Conservation (phyloP, 1,140 invertebrate genomes). For the Thaumatotibia leucotreta region DNA sequence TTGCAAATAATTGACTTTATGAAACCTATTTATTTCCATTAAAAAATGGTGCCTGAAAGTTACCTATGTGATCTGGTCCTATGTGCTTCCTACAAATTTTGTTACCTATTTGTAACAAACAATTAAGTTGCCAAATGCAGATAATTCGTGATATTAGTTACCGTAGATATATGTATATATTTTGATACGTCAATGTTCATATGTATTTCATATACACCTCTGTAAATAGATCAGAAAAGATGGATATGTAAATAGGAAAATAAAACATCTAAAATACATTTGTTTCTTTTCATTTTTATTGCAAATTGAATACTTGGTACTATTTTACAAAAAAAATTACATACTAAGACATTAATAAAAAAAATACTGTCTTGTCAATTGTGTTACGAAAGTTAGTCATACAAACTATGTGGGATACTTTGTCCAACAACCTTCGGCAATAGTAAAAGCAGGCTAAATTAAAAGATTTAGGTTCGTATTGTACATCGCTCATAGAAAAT, state of each 20-base stretch:
- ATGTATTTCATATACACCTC: slow-evolving; percentile 40
- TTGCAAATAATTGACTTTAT: slow-evolving; percentile 23
- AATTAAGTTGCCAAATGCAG: slow-evolving; percentile 44
- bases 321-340: too few species aligned
- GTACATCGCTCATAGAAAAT: too few species aligned
- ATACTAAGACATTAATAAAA: too few species aligned
- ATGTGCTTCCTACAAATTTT: background rate
- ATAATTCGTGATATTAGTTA: slow-evolving; percentile 67
- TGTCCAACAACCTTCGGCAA: too few species aligned
- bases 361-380: too few species aligned
- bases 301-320: slow-evolving; percentile 25
- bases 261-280: slow-evolving; percentile 38
- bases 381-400: too few species aligned
- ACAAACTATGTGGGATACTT: too few species aligned
- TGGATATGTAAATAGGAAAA: slow-evolving; percentile 63
- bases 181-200: slow-evolving; percentile 27
- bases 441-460: too few species aligned
- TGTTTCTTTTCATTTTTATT: background rate
- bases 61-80: background rate
- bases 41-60: background rate
- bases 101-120: background rate
- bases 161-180: slow-evolving; percentile 51
- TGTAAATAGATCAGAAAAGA: slow-evolving; percentile 55
- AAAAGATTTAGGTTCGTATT: too few species aligned
- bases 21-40: slow-evolving; percentile 47